Evolutionary conservation across 1,140 invertebrate genomes (phyloP).

Genomic region (Bursaphelenchus mucronatus): DNA sequence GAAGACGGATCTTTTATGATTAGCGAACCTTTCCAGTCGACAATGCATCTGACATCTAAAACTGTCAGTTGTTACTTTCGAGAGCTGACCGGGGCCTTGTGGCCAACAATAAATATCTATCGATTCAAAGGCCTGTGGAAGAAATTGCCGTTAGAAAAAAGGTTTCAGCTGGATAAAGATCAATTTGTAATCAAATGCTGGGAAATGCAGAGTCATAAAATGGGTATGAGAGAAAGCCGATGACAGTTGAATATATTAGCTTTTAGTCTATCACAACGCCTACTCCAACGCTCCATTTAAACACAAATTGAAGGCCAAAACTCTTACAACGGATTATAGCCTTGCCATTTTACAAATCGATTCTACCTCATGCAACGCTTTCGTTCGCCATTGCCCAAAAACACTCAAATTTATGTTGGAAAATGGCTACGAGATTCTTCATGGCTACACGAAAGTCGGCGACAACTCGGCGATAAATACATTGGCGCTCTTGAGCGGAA

Average conservation of each 20-base stretch:
- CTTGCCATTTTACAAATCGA: constrained; percentile 43
- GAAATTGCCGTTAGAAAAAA: constrained; percentile 17
- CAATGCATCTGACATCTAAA: neutral
- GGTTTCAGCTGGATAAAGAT: constrained; percentile 24
- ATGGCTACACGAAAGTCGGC: constrained; percentile 49
- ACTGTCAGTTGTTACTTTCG: constrained; percentile 18
- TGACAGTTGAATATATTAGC: constrained; percentile 2
- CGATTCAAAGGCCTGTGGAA: neutral
- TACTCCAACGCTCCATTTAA: constrained; percentile 33
- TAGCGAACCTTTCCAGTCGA: constrained; percentile 20
- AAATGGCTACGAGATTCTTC: constrained; percentile 41
- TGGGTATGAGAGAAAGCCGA: constrained; percentile 10
- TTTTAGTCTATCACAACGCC: constrained; percentile 39
- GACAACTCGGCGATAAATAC: constrained; percentile 48
- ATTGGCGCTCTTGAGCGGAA: constrained; percentile 33
- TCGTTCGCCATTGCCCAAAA: constrained; percentile 48
- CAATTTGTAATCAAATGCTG: constrained; percentile 26
- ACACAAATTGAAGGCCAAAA: constrained; percentile 1
- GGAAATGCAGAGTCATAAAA: neutral
- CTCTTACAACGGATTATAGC: constrained; percentile 6
- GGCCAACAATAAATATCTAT: constrained; percentile 1
- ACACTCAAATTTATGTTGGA: constrained; percentile 50
- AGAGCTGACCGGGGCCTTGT: constrained; percentile 22
- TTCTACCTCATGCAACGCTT: constrained; percentile 46
- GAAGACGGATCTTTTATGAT: constrained; percentile 23